Evolutionary conservation across 2,888 invertebrate genomes (phyloP).

Genomic region (Tanypteryx hageni): DNA sequence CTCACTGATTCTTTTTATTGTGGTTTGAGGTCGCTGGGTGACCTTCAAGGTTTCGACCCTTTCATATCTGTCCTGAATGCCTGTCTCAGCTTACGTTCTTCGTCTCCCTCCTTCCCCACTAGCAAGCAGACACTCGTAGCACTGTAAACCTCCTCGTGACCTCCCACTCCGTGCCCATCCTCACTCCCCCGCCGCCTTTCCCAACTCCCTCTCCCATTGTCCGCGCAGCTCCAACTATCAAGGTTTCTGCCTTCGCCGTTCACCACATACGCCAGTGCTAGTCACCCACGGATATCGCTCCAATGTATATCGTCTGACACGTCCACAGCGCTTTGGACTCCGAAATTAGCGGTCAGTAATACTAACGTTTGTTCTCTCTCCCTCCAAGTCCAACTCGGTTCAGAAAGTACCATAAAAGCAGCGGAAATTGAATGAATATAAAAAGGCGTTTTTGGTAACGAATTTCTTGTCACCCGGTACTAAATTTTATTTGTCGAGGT

Average conservation of each 20-base stretch:
- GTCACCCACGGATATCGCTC: background rate
- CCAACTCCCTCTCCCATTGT: background rate
- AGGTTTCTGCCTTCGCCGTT: background rate
- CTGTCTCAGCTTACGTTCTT: slow-evolving; percentile 43
- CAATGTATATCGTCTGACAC: background rate
- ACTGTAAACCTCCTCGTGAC: background rate
- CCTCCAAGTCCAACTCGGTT: too few relatives aligned
- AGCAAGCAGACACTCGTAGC: background rate
- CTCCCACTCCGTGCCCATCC: background rate
- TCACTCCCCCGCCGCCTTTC: background rate
- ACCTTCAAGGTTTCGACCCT: slow-evolving; percentile 63
- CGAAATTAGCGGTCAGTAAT: background rate
- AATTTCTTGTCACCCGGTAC: too few relatives aligned
- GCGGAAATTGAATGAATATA: too few relatives aligned
- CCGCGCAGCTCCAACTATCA: background rate
- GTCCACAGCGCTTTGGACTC: background rate
- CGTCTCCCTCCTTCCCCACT: background rate
- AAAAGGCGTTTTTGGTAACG: too few relatives aligned
- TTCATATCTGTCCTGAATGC: slow-evolving; percentile 55
- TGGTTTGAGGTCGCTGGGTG: slow-evolving; percentile 61
- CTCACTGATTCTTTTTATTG: slow-evolving; percentile 58
- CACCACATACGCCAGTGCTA: background rate
- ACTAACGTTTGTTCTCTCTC: too few relatives aligned
- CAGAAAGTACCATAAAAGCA: too few relatives aligned
- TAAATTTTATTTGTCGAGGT: too few relatives aligned